phyloP scores from a whole-genome alignment of 2,113 vertebrate species.

The Dascyllus trimaculatus region DNA sequence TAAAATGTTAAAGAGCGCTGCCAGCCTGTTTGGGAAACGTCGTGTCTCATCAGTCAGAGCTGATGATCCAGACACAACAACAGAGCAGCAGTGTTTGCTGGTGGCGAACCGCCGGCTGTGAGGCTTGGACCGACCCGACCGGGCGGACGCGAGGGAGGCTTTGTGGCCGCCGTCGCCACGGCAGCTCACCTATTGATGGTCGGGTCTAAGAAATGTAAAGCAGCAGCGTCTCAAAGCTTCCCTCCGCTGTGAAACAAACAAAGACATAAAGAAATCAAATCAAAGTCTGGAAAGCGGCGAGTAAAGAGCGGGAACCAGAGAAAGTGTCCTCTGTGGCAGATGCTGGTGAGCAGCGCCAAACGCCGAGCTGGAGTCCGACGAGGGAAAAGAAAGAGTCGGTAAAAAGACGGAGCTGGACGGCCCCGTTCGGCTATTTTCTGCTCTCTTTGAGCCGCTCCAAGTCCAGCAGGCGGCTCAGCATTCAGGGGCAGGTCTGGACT shows the following conservation, averaged over 20 bases:
- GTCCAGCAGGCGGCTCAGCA: constrained; percentile 61
- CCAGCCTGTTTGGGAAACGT: too few species aligned
- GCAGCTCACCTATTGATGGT: constrained; percentile 73
- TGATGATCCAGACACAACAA: too few species aligned
- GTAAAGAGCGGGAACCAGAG: constrained; percentile 31
- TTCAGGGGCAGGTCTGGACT: constrained; percentile 74
- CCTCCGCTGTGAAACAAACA: constrained; percentile 67
- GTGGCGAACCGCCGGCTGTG: too few species aligned
- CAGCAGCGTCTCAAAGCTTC: constrained; percentile 65
- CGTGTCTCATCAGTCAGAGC: too few species aligned
- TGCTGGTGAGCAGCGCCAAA: constrained; percentile 48
- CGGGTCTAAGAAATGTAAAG: constrained; percentile 77
- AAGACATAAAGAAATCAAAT: constrained; percentile 80
- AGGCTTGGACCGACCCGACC: constrained; percentile 9
- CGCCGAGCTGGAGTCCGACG: constrained; percentile 45
- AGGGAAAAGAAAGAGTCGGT: constrained; percentile 39
- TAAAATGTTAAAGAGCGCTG: too few species aligned
- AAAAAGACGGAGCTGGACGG: constrained; percentile 43
- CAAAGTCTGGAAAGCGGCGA: constrained; percentile 59
- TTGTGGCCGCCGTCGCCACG: constrained; percentile 65
- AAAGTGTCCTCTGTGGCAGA: constrained; percentile 53
- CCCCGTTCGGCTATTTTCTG: constrained; percentile 55
- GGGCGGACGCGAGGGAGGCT: constrained; percentile 1
- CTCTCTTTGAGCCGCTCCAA: constrained; percentile 70
- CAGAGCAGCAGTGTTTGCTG: too few species aligned